Conservation (phyloP, 2,113 vertebrate genomes). For the Hippopotamus amphibius region DNA sequence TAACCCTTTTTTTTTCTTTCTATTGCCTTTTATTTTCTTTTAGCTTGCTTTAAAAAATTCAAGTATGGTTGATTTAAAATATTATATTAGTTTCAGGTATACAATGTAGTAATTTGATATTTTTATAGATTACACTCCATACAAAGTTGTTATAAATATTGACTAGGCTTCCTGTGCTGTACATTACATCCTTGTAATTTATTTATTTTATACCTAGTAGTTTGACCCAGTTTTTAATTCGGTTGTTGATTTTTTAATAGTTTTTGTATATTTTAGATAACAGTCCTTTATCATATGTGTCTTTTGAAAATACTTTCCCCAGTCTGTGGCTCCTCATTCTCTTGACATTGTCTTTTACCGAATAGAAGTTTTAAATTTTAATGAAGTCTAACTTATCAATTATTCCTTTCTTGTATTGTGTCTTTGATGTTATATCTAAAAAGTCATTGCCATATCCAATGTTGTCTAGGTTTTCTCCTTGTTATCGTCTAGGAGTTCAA, state of each 20-base stretch:
- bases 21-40: too few species aligned
- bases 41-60: too few species aligned
- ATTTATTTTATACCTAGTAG: too few species aligned
- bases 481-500: neutral
- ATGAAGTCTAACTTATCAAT: neutral
- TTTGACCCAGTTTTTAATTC: neutral
- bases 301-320: neutral
- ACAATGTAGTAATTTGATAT: too few species aligned
- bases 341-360: neutral
- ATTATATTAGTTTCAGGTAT: too few species aligned
- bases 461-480: neutral
- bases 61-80: too few species aligned
- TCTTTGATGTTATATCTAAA: neutral
- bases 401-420: neutral
- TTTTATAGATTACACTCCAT: too few species aligned
- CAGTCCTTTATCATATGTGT: neutral
- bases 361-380: neutral
- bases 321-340: neutral
- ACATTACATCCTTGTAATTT: too few species aligned
- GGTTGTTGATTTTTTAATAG: neutral
- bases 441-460: neutral
- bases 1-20: too few species aligned
- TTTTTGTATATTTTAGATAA: constrained; percentile 19
- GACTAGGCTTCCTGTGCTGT: too few species aligned
- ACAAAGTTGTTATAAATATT: too few species aligned